Base-by-base conservation (phyloP, 1,140 invertebrate genomes). In the Venustaconcha ellipsiformis region DNA sequence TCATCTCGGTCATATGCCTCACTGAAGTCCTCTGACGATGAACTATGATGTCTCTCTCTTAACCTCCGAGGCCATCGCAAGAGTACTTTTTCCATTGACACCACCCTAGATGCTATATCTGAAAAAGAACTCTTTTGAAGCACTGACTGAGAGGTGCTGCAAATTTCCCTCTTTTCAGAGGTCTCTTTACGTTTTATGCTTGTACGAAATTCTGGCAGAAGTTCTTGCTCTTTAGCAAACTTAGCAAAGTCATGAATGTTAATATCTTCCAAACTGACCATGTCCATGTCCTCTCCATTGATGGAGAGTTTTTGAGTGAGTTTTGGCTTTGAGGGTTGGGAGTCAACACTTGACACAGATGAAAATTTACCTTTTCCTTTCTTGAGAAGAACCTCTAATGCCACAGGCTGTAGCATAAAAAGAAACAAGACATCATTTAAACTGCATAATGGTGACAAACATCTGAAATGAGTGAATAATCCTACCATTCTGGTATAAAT, bases 231-330 rank as follows among this genome's bases (percentile, higher is more conserved):
- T 75, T 86, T 82, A 68, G 87, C 87, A 84, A 90, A 90, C 23
- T 74, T 78, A 66, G 88, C 84, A 84, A 81, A 88, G 72, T 89
- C 87, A 82, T 89, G 89, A 76, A 90, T 90, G 76, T 89, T 88
- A 60, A 90, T 78, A 20, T 82, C 62, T 1, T 84, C 80, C 26
- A 85, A 73, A 57, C 83, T 71, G 30, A 68, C 57, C 26, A 80
- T 74, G 18, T 81, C 78, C 58, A 90, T 70, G 20, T 80, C 55
- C 74, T 90, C 87, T 26, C 89, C 89, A 78, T 90, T 90, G 37
- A 90, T 88, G 48, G 88, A 90, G 20, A 90, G 78, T 63, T 83
- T 83, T 56, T 86, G 82, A 65, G 66, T 66, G 12, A 87, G 57
- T 55, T n/a, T 77, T 56, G 67, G 60, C 60, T 65, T 71, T 72